Evolutionary conservation across 2,113 vertebrate genomes (phyloP), one percentile per base, ranked within the genome.

Genomic region (Poicephalus meyeri): DNA sequence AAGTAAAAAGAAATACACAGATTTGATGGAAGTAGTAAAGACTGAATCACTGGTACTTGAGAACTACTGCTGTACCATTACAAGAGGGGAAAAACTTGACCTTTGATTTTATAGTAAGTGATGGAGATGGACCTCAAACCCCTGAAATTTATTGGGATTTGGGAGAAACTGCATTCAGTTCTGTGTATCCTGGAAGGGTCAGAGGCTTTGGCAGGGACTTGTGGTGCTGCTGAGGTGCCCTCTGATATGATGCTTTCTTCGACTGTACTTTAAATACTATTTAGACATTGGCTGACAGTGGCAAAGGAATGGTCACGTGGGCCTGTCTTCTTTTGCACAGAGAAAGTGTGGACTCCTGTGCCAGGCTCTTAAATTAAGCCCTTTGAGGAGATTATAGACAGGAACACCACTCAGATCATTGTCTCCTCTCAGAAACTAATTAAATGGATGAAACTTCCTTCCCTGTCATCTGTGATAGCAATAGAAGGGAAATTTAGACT

Each of bases 391-490:
- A 70, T 77, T 70, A 90, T 4, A n/a, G 72, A 84, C 23, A 86
- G 37, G 31, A 77, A 26, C 72, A 46, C 77, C 12, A 71, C 15
- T 91, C 64, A 77, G 28, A 88, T 23, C 46, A 69, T 66, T 80
- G 41, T 21, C 42, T 37, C 88, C 46, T 61, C 78, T 77, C 76
- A 77, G 53, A 89, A 89, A 73, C 50, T 61, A 84, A 91, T 86
- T 80, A 88, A 83, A 83, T 66, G 46, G 49, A 86, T 65, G 20
- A 88, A 83, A 72, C 46, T 70, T 95, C 28, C 44, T 72, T 91
- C 28, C 31, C 24, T 89, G 39, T 93, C 64, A 63, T 74, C 76
- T 55, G 35, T 0, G 3, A 63, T 46, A 33, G 44, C 42, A 86
- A 73, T 9, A 70, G 35, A 44, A 65, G 9, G 7, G 79, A 81